phyloP scores from a whole-genome alignment of 53 echinoderm and acorn worm species.

The Luidia sarsii region DNA sequence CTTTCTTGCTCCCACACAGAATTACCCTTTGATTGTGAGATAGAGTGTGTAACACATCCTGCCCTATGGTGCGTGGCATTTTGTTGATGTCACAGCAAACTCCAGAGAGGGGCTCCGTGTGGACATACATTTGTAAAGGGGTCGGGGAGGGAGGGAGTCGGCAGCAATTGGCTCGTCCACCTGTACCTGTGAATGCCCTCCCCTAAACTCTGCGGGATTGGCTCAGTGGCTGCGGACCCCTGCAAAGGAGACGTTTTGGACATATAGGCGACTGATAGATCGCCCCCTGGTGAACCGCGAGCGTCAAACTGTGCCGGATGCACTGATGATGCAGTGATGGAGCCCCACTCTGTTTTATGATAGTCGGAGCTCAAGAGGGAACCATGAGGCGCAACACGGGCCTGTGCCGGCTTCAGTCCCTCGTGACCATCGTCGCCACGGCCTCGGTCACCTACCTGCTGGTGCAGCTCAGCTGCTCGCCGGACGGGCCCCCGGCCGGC shows the following conservation, averaged over 20 bases:
- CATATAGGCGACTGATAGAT: neutral
- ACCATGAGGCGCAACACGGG: slow-evolving; percentile 65
- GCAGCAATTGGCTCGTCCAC: no score
- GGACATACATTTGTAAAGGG: no score
- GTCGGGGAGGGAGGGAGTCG: no score
- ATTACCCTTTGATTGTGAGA: neutral
- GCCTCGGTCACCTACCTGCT: slow-evolving; percentile 80
- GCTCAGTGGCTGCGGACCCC: neutral
- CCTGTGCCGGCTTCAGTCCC: slow-evolving; percentile 64
- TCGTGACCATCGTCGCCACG: slow-evolving; percentile 78
- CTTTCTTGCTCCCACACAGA: neutral
- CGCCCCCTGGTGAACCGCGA: no score
- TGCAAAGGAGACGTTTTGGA: neutral
- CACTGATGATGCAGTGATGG: neutral
- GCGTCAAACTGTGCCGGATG: neutral
- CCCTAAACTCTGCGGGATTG: neutral
- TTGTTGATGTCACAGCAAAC: neutral
- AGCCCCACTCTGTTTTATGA: neutral
- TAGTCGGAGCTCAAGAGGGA: no score
- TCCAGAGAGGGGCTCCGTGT: no score
- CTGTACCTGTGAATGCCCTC: neutral
- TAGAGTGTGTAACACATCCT: neutral
- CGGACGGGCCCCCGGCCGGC: slow-evolving; percentile 36
- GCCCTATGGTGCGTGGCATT: neutral
- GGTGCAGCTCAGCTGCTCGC: slow-evolving; percentile 71